Evolutionary conservation across 2,113 vertebrate species (phyloP).

Genomic region (Tiliqua scincoides): DNA sequence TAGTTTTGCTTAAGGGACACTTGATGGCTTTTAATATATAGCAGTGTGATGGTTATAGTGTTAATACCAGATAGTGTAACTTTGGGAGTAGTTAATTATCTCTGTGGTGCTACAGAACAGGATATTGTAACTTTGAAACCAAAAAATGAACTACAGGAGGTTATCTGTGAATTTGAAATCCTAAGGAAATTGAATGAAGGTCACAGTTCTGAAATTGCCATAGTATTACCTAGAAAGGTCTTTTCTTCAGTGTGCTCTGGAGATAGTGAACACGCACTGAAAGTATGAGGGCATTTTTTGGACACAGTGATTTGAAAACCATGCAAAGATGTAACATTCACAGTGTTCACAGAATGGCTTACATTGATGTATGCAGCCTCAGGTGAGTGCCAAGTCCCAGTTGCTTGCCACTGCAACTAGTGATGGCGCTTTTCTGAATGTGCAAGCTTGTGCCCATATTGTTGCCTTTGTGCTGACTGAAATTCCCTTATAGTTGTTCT

Average conservation of each 20-base stretch:
- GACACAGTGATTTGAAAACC: neutral
- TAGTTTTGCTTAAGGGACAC: slow-evolving; percentile 15
- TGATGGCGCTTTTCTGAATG: neutral
- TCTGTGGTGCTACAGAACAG: slow-evolving; percentile 25
- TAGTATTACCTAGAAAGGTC: neutral
- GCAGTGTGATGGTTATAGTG: neutral
- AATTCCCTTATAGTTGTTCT: neutral
- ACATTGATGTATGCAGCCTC: neutral
- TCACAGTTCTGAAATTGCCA: slow-evolving; percentile 9
- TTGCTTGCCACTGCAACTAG: neutral
- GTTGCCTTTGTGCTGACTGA: neutral
- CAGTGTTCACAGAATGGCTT: neutral
- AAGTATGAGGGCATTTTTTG: neutral
- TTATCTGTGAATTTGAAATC: slow-evolving; percentile 35
- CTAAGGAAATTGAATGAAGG: slow-evolving; percentile 40
- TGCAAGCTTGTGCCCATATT: neutral
- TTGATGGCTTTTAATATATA: neutral
- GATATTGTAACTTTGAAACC: slow-evolving; percentile 42
- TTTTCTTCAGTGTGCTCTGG: neutral
- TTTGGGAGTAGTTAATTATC: slow-evolving; percentile 43
- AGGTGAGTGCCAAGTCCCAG: neutral
- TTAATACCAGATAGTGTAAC: neutral
- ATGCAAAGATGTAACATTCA: neutral
- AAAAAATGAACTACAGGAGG: slow-evolving; percentile 36
- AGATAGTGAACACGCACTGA: neutral